Evolutionary conservation across 2,113 vertebrate genomes (phyloP), one percentile per base, ranked within the genome.

Genomic region (Amphiprion percula): DNA sequence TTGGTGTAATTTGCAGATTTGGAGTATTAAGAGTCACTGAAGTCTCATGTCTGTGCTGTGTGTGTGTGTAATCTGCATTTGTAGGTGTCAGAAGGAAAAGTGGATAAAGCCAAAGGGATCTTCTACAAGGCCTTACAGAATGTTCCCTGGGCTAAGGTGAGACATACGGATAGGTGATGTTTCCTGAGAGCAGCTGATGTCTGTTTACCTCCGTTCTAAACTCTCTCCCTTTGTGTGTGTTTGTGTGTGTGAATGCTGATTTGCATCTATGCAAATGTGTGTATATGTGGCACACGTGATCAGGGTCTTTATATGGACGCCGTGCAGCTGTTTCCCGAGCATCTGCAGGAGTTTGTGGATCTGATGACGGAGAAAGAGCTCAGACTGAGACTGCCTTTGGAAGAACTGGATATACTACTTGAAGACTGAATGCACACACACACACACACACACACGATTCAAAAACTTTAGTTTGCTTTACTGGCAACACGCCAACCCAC

Each of bases 131-230:
- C 97, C 0, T 94, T 99, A 74, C 98, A 99, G 88, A 95, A 94
- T 21, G 96, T 98, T 8, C 98, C 98, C 11, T 99, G 98, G 98
- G 95, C 89, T 41, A 99, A 99, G 96, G 98, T 99, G 90, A 95
- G 95, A 50, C 63, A 47, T 5, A 67, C 14, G 62, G 24, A n/a
- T 44, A 26, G 33, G 11, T 26, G 2, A 41, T 19, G 19, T 23
- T 30, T 47, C 26, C 14, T 53, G n/a, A 28, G 49, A 76, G 24
- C 41, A 24, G 55, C 4, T 23, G 16, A 24, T 46, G 21, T 24
- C 33, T 16, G 26, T 55, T 12, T 5, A 30, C 7, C 19, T n/a
- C 2, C 14, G 54, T 71, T 74, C 62, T 53, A 24, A 41, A 56
- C 4, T 4, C 15, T 61, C 21, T 70, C 4, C 33, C 3, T 80